Evolutionary conservation across 2,888 invertebrate genomes (phyloP).

Genomic region (Prosapia bicincta): DNA sequence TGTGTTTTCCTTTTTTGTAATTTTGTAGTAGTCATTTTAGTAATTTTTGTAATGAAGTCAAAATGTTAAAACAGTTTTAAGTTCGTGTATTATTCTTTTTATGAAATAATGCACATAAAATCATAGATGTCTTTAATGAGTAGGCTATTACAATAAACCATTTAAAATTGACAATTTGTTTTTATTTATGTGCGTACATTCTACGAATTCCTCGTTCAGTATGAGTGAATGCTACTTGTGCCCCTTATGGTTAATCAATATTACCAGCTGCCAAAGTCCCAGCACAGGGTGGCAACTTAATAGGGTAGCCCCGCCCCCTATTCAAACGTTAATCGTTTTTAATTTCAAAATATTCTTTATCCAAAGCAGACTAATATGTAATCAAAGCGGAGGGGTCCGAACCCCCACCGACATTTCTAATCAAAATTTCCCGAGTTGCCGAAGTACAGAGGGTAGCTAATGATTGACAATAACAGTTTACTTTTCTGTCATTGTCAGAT

Average conservation of each 20-base stretch:
- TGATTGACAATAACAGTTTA: neutral
- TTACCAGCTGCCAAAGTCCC: neutral
- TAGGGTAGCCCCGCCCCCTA: neutral
- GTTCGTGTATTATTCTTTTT: no score
- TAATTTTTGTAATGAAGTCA: no score
- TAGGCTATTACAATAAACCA: no score
- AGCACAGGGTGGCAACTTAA: neutral
- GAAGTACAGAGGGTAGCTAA: neutral
- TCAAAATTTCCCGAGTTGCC: neutral
- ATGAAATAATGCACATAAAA: no score
- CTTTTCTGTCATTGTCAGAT: neutral
- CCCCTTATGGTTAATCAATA: neutral
- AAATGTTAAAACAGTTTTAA: no score
- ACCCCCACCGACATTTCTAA: neutral
- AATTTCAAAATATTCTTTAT: conserved; percentile 2
- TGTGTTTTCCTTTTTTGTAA: no score
- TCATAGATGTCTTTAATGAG: no score
- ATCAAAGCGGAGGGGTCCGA: neutral
- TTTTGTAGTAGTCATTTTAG: no score
- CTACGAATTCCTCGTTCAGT: neutral
- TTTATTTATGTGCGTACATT: no score
- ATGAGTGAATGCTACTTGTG: neutral
- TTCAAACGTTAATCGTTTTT: neutral
- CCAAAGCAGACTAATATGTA: neutral
- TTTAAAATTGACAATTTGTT: no score